Conservation (phyloP, 2,113 vertebrate genomes). For the Willisornis vidua region DNA sequence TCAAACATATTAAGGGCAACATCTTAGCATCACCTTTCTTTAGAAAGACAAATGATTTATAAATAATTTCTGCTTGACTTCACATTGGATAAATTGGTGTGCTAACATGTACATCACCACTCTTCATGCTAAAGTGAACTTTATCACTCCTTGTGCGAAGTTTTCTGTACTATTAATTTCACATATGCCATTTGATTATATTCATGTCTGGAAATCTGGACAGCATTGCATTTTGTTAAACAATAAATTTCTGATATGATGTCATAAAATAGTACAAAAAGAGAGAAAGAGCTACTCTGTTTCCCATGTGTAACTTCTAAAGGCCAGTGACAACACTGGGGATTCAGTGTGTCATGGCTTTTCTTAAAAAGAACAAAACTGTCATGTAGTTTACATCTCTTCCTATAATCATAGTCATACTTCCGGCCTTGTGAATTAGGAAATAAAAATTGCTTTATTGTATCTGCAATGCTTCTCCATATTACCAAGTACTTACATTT, state of each 20-base stretch:
- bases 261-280: background rate
- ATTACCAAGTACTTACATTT: background rate
- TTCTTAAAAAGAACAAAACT: background rate
- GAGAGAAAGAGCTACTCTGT: background rate
- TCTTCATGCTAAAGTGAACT: background rate
- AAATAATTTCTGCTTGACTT: background rate
- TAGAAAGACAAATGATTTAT: constrained; percentile 42
- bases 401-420: background rate
- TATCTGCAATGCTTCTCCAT: background rate
- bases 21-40: constrained; percentile 8
- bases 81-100: background rate
- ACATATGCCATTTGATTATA: background rate
- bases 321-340: background rate
- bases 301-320: background rate
- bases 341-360: background rate
- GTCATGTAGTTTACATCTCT: background rate
- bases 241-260: background rate
- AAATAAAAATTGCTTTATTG: background rate
- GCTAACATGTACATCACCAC: background rate
- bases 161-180: constrained; percentile 10
- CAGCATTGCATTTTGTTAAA: background rate
- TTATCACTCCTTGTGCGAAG: background rate
- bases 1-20: constrained; percentile 26
- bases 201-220: background rate
- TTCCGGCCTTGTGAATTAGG: background rate